These are phyloP conservation scores for Thalassarche chlororhynchos DNA, from an alignment of 2,113 vertebrate species.

Conservation along the genomic window DNA sequence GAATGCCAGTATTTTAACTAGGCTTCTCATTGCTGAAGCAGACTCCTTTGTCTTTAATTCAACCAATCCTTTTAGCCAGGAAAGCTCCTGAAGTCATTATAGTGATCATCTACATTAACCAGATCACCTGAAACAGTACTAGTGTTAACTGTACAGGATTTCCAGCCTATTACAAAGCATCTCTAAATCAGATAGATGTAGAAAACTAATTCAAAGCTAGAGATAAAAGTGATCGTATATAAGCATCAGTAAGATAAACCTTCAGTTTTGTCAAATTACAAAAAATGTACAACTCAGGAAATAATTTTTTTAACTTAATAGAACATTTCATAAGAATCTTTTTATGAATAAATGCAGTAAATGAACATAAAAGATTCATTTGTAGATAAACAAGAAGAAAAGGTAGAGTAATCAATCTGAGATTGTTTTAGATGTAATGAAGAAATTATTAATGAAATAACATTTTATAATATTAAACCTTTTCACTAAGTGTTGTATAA, in stretches of 20 bases:
- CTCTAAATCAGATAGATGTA: not conserved
- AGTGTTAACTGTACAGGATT: not conserved
- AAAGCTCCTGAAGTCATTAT: not conserved
- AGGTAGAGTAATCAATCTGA: not conserved
- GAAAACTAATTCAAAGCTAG: not conserved
- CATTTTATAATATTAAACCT: not conserved
- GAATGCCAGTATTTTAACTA: not conserved
- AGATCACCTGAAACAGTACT: not conserved
- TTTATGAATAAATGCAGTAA: not conserved
- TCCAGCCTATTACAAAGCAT: not conserved
- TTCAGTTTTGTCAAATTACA: not conserved
- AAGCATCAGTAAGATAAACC: not conserved
- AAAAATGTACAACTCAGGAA: not conserved
- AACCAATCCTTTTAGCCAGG: not conserved
- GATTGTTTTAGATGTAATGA: not conserved
- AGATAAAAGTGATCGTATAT: not conserved
- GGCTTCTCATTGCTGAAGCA: not conserved
- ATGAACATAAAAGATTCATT: not conserved
- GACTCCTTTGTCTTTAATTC: not conserved
- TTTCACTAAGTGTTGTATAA: not conserved
- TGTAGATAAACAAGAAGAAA: not conserved
- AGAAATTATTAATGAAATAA: not conserved
- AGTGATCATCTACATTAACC: not conserved
- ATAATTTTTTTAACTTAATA: not conserved
- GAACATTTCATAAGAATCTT: not conserved